Evolutionary conservation across 2,888 invertebrate genomes (phyloP).

Genomic region (Petrolisthes cinctipes): DNA sequence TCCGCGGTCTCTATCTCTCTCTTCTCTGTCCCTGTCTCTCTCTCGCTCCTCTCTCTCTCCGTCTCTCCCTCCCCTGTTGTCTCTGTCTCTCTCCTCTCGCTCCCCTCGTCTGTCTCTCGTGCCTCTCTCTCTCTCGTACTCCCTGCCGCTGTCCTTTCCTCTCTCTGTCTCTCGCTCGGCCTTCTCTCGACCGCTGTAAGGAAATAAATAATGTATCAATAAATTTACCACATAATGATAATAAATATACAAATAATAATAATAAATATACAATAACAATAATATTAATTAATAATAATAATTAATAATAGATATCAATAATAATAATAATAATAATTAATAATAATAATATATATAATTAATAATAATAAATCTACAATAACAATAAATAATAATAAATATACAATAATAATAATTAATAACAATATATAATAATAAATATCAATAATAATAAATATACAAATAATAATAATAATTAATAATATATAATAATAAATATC

Average conservation of each 20-base stretch:
- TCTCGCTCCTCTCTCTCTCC: neutral
- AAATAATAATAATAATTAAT: too few relatives aligned
- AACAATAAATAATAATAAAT: too few relatives aligned
- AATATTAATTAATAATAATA: too few relatives aligned
- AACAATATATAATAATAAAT: too few relatives aligned
- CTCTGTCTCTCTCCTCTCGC: conserved; percentile 8
- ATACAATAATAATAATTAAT: neutral
- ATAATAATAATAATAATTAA: neutral
- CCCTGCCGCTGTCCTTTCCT: conserved; percentile 14
- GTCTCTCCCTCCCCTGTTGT: neutral
- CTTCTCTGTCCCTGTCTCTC: neutral
- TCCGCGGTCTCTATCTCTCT: too few relatives aligned
- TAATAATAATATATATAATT: neutral
- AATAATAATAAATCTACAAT: neutral
- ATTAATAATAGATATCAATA: neutral
- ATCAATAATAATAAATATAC: too few relatives aligned
- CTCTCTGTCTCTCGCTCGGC: conserved; percentile 2
- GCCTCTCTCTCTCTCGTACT: conserved; percentile 25
- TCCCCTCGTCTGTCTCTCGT: conserved; percentile 20
- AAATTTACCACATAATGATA: too few relatives aligned
- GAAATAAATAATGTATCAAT: too few relatives aligned
- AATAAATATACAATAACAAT: neutral
- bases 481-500: too few relatives aligned
- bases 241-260: neutral
- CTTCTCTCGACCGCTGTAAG: neutral